Percentiles rank a stretch among this genome's conserved stretches.
Conservation (phyloP, 1,140 invertebrate genomes). For the Streblospio benedicti region DNA sequence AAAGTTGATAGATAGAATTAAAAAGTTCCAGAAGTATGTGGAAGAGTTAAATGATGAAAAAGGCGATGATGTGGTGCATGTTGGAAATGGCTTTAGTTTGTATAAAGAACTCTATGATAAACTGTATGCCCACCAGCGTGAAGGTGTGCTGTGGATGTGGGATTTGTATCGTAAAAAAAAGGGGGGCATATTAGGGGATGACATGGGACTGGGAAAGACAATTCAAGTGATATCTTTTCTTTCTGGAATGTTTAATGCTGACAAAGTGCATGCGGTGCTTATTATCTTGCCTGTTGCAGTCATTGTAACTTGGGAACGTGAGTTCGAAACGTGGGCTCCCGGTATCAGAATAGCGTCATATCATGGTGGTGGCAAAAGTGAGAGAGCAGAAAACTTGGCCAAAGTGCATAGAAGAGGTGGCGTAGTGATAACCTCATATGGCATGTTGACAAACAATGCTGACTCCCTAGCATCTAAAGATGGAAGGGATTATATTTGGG, state of each 20-base stretch:
- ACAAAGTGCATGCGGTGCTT: constrained; percentile 38
- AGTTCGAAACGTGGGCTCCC: constrained; percentile 49
- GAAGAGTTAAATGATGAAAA: too few relatives aligned
- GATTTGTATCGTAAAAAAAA: constrained; percentile 34
- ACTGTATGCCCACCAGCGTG: constrained; percentile 48
- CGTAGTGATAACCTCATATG: constrained; percentile 42
- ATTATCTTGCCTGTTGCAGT: constrained; percentile 48
- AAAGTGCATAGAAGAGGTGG: constrained; percentile 40
- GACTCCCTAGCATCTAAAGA: constrained; percentile 31
- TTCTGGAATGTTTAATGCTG: constrained; percentile 47
- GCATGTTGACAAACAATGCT: constrained; percentile 37
- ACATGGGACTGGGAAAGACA: constrained; percentile 52
- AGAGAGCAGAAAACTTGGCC: constrained; percentile 33
- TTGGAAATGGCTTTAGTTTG: constrained; percentile 44
- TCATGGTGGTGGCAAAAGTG: constrained; percentile 40
- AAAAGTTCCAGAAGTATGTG: too few relatives aligned
- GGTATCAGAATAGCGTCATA: constrained; percentile 39
- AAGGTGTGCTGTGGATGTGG: constrained; percentile 48
- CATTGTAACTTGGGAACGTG: constrained; percentile 47
- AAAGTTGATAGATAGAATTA: too few relatives aligned
- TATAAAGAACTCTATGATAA: constrained; percentile 40
- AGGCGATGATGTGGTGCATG: constrained; percentile 36
- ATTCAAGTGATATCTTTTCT: constrained; percentile 49
- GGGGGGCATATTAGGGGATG: constrained; percentile 50
- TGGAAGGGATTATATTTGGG: constrained; percentile 40